phyloP scores from a whole-genome alignment of 2,797 vertebrate species.

The Microctenopoma steveboyesi region DNA sequence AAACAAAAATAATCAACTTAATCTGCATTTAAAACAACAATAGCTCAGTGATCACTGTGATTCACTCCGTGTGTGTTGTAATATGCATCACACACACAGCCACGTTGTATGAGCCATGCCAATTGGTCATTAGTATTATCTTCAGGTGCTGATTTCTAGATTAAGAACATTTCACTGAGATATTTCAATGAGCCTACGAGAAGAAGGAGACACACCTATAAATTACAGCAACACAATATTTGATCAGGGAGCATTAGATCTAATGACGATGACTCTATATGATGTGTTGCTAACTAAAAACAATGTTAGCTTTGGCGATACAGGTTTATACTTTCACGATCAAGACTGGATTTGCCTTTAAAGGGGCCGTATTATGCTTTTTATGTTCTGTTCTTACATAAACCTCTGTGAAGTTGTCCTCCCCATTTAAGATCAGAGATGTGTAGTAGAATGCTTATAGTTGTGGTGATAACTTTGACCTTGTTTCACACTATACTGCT shows the following conservation, averaged over 20 bases:
- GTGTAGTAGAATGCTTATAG: neutral
- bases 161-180: neutral
- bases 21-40: neutral
- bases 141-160: neutral
- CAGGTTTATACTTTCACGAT: neutral
- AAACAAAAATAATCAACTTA: neutral
- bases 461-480: neutral
- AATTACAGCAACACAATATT: neutral
- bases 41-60: conserved; percentile 11
- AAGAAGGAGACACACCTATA: conserved; percentile 4
- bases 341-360: neutral
- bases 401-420: too few species aligned
- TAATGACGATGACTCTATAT: neutral
- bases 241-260: conserved; percentile 11
- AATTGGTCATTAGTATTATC: neutral
- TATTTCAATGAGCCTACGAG: neutral
- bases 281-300: neutral
- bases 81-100: neutral
- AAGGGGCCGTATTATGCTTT: neutral
- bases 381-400: too few species aligned
- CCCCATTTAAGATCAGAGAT: too few species aligned
- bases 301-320: neutral
- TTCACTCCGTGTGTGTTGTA: conserved; percentile 13
- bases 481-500: neutral
- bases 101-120: neutral